Conservation (phyloP, 2,888 invertebrate genomes). For the Anthrax anthrax region DNA sequence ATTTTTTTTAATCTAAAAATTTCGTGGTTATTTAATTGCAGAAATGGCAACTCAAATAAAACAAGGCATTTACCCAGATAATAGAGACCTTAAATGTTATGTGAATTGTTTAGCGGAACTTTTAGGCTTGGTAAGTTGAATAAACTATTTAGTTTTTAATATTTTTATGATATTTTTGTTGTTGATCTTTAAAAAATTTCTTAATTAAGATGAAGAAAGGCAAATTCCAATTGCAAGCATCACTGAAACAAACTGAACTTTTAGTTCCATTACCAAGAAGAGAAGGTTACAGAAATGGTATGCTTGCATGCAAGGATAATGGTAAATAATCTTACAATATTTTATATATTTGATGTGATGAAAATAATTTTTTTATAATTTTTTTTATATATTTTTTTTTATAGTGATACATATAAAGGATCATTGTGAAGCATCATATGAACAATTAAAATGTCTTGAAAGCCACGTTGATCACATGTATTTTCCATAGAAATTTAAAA, state of each 20-base stretch:
- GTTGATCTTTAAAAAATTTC: too few species aligned
- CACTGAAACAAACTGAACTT: neutral
- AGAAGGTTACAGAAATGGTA: neutral
- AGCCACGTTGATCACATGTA: neutral
- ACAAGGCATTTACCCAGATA: neutral
- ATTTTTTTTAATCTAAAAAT: too few species aligned
- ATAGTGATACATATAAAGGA: neutral
- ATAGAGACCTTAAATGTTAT: neutral
- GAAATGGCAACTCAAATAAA: neutral
- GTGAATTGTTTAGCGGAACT: neutral
- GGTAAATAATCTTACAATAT: neutral
- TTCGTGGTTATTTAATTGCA: too few species aligned
- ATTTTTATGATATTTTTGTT: too few species aligned
- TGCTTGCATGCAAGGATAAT: neutral
- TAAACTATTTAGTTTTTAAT: too few species aligned
- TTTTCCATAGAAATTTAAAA: conserved; percentile 3
- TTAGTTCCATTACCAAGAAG: neutral
- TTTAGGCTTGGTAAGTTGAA: neutral
- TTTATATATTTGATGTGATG: too few species aligned
- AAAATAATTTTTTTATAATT: neutral
- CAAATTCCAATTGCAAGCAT: neutral
- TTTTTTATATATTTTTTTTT: neutral
- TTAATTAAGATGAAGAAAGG: neutral
- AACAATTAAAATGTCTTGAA: neutral
- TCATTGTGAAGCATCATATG: neutral